Base-by-base conservation (phyloP, 2,888 invertebrate species). In the Sphinx pinastri region DNA sequence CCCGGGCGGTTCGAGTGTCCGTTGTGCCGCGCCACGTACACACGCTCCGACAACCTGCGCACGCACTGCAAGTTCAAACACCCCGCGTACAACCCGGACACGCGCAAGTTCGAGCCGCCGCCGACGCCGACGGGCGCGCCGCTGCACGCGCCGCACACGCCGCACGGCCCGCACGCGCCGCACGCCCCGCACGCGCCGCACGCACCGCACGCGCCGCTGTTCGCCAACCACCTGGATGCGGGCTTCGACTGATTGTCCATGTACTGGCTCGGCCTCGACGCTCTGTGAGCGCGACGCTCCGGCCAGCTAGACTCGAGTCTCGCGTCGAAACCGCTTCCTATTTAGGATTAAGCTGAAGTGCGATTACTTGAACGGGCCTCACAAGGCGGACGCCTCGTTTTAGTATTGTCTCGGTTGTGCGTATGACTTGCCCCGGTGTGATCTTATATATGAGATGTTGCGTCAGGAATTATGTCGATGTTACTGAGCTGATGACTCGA, bases 1-100 rank as follows among this genome's bases (percentile, higher is more conserved):
- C 97, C 97, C 89, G 98, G 98, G 87, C 96, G 97, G 90, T 98
- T 97, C 95, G 97, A 97, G 95, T 98, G 98, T 93, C 97, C 97
- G 89, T 96, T 98, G 91, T 98, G 98, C 95, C 96, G 97, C 92
- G 97, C 97, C 91, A 97, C 97, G 84, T 98, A 98, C 95, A 98
- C 98, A 89, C 96, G 98, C 94, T 97, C 97, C 94, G 98, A 98
- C 96, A 98, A 98, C 94, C 96, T 98, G 93, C 97, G 97, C 92
- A 97, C 97, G 91, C 98, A 98, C 95, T 97, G 97, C 96, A 97
- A 97, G 95, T 97, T 97, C 95, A 98, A 98, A 95, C 98, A 98
- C 95, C 97, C 97, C 92, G 96, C 96, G 92, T 97, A 96, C 95
- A 97, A 97, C 94, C 97, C 97, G 79, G 97, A 97, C 95, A 97